phyloP scores from a whole-genome alignment of 2,113 vertebrate species.

The Bubalus kerabau region DNA sequence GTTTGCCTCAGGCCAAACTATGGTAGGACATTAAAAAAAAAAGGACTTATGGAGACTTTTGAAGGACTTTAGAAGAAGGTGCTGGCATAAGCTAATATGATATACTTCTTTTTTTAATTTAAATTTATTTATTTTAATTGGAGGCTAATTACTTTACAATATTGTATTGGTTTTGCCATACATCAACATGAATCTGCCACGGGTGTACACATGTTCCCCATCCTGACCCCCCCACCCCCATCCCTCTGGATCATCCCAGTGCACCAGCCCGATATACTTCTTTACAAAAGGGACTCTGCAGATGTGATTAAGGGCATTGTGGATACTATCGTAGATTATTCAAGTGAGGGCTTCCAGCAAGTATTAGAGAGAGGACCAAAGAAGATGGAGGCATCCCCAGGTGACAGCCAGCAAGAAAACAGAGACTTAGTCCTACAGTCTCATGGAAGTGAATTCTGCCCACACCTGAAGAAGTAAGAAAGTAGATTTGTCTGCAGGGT shows the following conservation, averaged over 20 bases:
- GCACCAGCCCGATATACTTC: neutral
- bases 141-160: too few relatives aligned
- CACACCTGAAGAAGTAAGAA: neutral
- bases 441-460: neutral
- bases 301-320: neutral
- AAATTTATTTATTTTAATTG: too few relatives aligned
- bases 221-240: too few relatives aligned
- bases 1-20: neutral
- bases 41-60: neutral
- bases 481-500: neutral
- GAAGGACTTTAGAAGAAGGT: neutral
- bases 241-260: too few relatives aligned
- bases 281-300: neutral
- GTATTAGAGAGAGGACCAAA: neutral
- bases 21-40: neutral
- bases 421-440: neutral
- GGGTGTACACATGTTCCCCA: too few relatives aligned
- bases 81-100: neutral
- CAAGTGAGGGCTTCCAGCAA: neutral
- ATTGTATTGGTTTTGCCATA: too few relatives aligned
- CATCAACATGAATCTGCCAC: too few relatives aligned
- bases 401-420: neutral
- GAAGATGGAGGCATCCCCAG: neutral
- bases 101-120: neutral
- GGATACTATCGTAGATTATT: neutral